Evolutionary conservation across 2,888 invertebrate genomes (phyloP), one percentile per base, ranked within the genome.

Genomic region (Eristalis arbustorum): DNA sequence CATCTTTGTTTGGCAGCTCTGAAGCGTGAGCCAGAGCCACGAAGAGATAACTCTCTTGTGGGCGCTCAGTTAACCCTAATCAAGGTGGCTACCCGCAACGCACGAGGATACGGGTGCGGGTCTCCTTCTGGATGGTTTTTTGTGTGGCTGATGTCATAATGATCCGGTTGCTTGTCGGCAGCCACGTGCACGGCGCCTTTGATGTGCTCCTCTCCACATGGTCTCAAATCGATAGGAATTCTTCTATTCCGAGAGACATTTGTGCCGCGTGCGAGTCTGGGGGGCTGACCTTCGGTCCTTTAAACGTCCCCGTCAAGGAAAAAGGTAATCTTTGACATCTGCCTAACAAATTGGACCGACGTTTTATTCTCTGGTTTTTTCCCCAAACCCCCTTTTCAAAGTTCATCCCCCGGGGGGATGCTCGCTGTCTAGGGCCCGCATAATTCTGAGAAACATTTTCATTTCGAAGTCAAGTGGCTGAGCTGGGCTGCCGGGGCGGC

Each of bases 1-100:
- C 72, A 78, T 78, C 72, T 66, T 61, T 61, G 66, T 66, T 72
- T 78, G 78, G 72, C 78, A 78, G 31, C 31, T 31, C 31, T 10
- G 31, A 8, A 31, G 31, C 31, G 31, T 31, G 31, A 31, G 31
- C 3, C 31, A 31, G 2, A 6, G 31, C 31, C 31, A 31, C 31
- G 31, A 31, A 1, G 31, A 3, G 31, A 31, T 31, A 31, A 31
- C 14, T 59, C 64, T 59, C 42, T 59, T 40, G 25, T 71, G 37
- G 40, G 49, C 40, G 28, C 49, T 62, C 31, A 5, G 31, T 31
- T 69, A 69, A 63, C 62, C 68, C 62, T 69, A 77, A 77, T 77
- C 69, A 69, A 71, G 78, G 28, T 57, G 13, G 11, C 13, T 37
- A 13, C 37, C 37, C 31, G 31, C 31, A 31, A 10, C 31, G 1